Evolutionary conservation across 2,797 vertebrate species (phyloP).

Genomic region (Spea hammondii): DNA sequence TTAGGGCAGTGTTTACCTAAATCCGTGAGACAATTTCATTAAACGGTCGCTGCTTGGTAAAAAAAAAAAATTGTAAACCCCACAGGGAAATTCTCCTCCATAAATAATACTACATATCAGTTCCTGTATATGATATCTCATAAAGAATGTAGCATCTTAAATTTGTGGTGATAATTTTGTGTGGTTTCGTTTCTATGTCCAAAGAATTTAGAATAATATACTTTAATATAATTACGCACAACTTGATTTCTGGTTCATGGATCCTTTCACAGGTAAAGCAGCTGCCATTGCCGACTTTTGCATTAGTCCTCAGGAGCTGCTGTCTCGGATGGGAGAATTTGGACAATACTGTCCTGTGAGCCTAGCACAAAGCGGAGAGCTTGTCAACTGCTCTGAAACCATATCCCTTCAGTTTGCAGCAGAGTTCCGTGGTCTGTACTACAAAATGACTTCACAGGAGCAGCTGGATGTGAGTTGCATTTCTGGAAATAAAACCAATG

Average conservation of each 20-base stretch:
- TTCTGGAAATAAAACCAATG: neutral
- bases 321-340: conserved; percentile 79
- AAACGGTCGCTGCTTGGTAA: no score
- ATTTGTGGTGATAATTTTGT: no score
- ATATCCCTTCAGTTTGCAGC: conserved; percentile 75
- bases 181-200: no score
- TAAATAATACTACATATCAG: no score
- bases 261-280: conserved; percentile 74
- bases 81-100: no score
- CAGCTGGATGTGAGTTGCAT: conserved; percentile 76
- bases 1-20: no score
- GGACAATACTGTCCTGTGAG: conserved; percentile 87
- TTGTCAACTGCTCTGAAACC: conserved; percentile 77
- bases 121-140: no score
- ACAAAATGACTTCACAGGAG: conserved; percentile 81
- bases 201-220: neutral
- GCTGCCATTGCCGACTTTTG: conserved; percentile 82
- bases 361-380: conserved; percentile 77
- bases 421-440: conserved; percentile 81
- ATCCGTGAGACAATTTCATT: no score
- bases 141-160: no score
- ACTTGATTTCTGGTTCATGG: conserved; percentile 20
- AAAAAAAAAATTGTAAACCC: no score
- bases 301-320: conserved; percentile 80
- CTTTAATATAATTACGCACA: neutral